These are phyloP conservation scores for Plagodis dolabraria DNA, from an alignment of 2,888 invertebrate species.

Conservation along the genomic window DNA sequence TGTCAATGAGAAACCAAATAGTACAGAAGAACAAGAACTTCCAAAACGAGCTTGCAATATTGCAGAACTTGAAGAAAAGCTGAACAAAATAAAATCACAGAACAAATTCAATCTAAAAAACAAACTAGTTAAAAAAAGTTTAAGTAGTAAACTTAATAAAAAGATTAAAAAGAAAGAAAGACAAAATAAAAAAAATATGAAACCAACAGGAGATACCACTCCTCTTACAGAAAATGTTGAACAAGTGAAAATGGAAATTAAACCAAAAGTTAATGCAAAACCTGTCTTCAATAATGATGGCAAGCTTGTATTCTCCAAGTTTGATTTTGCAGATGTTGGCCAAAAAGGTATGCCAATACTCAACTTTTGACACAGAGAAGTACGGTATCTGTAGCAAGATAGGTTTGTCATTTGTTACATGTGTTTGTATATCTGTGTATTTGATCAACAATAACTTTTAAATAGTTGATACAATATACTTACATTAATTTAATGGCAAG, in stretches of 20 bases:
- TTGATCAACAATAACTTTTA: too few species aligned
- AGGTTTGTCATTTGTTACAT: too few species aligned
- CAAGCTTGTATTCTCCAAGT: constrained; percentile 96
- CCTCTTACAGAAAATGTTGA: constrained; percentile 42
- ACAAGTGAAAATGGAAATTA: constrained; percentile 51
- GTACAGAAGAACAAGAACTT: constrained; percentile 54
- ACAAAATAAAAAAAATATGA: constrained; percentile 59
- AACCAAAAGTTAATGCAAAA: constrained; percentile 79
- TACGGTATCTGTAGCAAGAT: too few species aligned
- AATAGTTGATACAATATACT: too few species aligned
- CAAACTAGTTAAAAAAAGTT: constrained; percentile 87
- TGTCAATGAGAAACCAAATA: constrained; percentile 50
- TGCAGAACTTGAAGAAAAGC: constrained; percentile 86
- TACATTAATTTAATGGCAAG: too few species aligned
- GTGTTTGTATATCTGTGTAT: too few species aligned
- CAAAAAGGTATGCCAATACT: constrained; percentile 74
- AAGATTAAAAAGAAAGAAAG: constrained; percentile 86
- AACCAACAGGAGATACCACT: constrained; percentile 45
- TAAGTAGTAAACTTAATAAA: constrained; percentile 88
- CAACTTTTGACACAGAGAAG: background rate
- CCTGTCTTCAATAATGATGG: constrained; percentile 94
- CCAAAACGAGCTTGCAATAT: constrained; percentile 85
- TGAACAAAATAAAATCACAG: constrained; percentile 86
- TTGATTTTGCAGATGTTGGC: constrained; percentile 92
- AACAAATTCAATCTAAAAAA: constrained; percentile 87